Base-by-base conservation (phyloP, 2,113 vertebrate species). In the Hippocampus guttulatus region DNA sequence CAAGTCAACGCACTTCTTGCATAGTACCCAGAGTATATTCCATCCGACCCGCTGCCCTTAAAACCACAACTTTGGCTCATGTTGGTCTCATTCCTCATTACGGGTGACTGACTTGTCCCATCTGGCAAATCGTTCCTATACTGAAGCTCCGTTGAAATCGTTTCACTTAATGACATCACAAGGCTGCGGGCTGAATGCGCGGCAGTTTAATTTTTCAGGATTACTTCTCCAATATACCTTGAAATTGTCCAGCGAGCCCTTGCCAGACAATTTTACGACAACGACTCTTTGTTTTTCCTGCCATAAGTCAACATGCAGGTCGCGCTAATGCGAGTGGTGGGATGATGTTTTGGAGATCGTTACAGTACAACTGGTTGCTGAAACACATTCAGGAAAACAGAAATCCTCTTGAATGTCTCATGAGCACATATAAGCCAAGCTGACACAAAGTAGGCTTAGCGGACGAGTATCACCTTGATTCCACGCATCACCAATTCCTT, bases 151-250 rank as follows among this genome's bases (percentile, higher is more conserved):
- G 66, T 30, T 60, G 47, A 64, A 33, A 73, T 78, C 78, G 78
- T 80, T 88, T 76, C 21, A 64, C 67, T 84, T 55, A 63, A 84
- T 86, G 84, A 86, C 82, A 75, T 89, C 87, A 86, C 69, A 8
- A 23, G 20, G 15, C 58, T 67, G 8, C n/a, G 6, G 69, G 84
- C 74, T 52, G 6, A 70, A 73, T 52, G 45, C 43, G 41, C 60
- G 49, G n/a, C 47, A 25, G 40, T 69, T 70, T 54, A 21, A 15
- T 51, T 51, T 51, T 51, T 64, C n/a, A n/a, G 57, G 73, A 77
- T 78, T 16, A 57, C 71, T 61, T 79, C 4, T 72, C n/a, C 38
- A 68, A 68, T 77, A 74, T 76, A 78, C 63, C 75, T 64, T 40
- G 9, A 75, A 73, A 73, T 74, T 47, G 30, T 10, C 38, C 38